A percentile compares a stretch with the other conserved stretches of the same genome.
Evolutionary conservation across 1,140 invertebrate species (phyloP).

Genomic region (Nasonia longicornis): DNA sequence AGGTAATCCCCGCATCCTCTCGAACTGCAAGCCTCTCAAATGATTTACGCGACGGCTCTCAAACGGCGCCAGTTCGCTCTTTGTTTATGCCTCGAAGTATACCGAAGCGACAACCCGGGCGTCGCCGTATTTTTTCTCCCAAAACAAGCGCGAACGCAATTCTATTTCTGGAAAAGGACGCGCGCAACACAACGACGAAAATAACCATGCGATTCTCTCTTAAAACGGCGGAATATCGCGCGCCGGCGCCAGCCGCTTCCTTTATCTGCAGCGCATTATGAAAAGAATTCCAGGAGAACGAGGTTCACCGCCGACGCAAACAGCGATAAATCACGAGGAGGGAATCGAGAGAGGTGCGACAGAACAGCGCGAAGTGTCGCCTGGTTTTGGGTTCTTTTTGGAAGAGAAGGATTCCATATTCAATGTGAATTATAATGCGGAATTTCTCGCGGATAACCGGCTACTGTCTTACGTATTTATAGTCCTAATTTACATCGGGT

Average conservation of each 20-base stretch:
- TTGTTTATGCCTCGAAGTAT: not conserved
- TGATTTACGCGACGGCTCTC: slow-evolving; percentile 20
- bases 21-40: not conserved
- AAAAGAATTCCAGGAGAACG: slow-evolving; percentile 29
- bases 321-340: slow-evolving; percentile 16
- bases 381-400: not conserved
- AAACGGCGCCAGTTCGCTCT: slow-evolving; percentile 6
- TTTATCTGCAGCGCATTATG: slow-evolving; percentile 11
- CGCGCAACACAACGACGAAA: not conserved
- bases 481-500: slow-evolving; percentile 22
- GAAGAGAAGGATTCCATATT: not conserved
- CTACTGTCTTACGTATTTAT: slow-evolving; percentile 59
- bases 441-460: slow-evolving; percentile 49
- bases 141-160: not conserved
- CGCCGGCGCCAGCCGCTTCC: not conserved
- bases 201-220: not conserved
- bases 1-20: not conserved
- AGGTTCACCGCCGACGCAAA: not conserved
- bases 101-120: slow-evolving; percentile 13
- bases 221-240: not conserved
- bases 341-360: slow-evolving; percentile 13
- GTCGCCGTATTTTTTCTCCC: slow-evolving; percentile 11
- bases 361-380: not conserved
- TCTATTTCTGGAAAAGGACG: slow-evolving; percentile 12
- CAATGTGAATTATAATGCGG: slow-evolving; percentile 55